Evolutionary conservation across 2,888 invertebrate genomes (phyloP), one percentile per base, ranked within the genome.

Genomic region (Tenthredo notha): DNA sequence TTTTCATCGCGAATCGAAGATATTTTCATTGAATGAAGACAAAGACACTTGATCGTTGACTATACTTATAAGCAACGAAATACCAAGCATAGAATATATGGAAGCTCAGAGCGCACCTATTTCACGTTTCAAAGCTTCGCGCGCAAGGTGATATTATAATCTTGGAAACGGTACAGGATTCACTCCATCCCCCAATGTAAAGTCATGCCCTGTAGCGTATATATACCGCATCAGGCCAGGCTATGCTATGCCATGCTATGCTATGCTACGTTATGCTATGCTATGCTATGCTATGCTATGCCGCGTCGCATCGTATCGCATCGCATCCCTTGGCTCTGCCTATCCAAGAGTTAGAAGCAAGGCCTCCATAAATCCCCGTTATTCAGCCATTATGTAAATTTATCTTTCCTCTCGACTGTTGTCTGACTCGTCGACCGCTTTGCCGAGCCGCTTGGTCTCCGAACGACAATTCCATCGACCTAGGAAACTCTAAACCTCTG

Each of bases 301-400:
- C 33, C 43, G 43, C 40, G n/a, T 47, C 50, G 77, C 77, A 21
- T 80, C 50, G 77, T 7, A 18, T 33, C 47, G n/a, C 77, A 33
- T 61, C 58, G 61, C 80, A 37, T 61, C 80, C 61, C 58, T 25
- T 37, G 80, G 21, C 80, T 80, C 37, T 83, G 70, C 65, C 67
- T 65, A 83, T 83, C 83, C 83, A 15, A 67, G 65, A 83, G 67
- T 70, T 83, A 33, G 67, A 67, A 21, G 33, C 67, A 29, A 50
- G 61, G 67, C 83, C 67, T 83, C 83, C 83, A 83, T 83, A 83
- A 83, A 83, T 83, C 67, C 83, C 83, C 83, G 83, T 83, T 83
- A 83, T 83, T 83, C 83, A 83, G 33, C 83, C 83, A 83, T 83
- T 83, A 83, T 83, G 83, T 83, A 83, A 83, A 83, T 83, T 83